These are phyloP conservation scores for Colinus virginianus DNA, from an alignment of 2,113 vertebrate genomes.

Conservation along the genomic window DNA sequence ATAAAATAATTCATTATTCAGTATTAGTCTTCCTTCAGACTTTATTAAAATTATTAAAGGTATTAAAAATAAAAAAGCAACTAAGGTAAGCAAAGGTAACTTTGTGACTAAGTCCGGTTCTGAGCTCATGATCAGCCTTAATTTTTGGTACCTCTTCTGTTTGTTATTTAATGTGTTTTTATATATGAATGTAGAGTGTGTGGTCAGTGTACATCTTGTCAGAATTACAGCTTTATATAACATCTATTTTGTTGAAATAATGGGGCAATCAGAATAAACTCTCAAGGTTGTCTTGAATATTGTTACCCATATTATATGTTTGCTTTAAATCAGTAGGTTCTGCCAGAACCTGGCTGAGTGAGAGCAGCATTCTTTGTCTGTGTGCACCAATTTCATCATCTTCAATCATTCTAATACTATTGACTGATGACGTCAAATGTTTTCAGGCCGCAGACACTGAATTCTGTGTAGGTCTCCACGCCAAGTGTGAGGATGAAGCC, in stretches of 20 bases:
- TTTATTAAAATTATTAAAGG: not conserved
- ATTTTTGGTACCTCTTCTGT: not conserved
- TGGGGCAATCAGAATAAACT: not conserved
- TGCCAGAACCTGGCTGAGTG: not conserved
- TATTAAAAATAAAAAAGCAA: not conserved
- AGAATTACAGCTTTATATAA: not conserved
- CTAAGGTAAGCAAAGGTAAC: too few species aligned
- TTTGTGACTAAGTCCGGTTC: not conserved
- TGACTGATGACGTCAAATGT: not conserved
- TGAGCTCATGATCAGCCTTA: not conserved
- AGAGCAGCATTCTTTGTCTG: not conserved
- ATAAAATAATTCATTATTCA: not conserved
- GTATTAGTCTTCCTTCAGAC: not conserved
- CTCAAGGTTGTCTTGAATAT: not conserved
- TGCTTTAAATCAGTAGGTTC: slow-evolving; percentile 25
- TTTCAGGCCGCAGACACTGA: not conserved
- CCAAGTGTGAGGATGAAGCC: not conserved
- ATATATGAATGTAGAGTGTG: not conserved
- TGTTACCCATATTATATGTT: not conserved
- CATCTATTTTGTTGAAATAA: slow-evolving; percentile 11
- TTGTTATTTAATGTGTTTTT: not conserved
- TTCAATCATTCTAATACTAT: not conserved
- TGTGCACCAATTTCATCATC: slow-evolving; percentile 16
- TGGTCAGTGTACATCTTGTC: not conserved
- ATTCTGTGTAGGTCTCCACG: rapidly evolving